Percentiles rank a stretch among this genome's conserved stretches.
Conservation (phyloP, 2,888 invertebrate species). For the Eristalinus aeneus region DNA sequence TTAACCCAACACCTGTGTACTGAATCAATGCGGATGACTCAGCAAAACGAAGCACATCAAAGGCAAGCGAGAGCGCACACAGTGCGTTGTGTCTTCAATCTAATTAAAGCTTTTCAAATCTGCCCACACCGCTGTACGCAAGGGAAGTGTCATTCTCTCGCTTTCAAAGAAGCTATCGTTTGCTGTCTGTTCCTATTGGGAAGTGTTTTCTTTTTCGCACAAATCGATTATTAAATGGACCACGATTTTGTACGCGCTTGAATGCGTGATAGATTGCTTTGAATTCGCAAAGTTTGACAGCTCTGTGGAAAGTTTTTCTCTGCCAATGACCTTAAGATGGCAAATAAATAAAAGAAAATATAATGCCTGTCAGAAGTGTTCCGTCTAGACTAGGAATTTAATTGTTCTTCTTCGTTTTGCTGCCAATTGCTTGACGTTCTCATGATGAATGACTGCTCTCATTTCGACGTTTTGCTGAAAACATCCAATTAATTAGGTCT, state of each 20-base stretch:
- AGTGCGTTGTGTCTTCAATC: neutral
- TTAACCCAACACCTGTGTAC: constrained; percentile 33
- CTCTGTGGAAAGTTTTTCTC: neutral
- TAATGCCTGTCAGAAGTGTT: no score
- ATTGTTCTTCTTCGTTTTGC: neutral
- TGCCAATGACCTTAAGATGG: neutral
- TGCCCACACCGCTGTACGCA: neutral
- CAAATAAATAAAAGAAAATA: neutral
- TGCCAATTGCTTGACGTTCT: neutral
- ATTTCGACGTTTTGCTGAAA: neutral
- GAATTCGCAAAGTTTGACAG: neutral
- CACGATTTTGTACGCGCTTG: neutral
- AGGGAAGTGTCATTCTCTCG: no score
- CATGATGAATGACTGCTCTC: neutral
- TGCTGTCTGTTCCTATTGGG: neutral
- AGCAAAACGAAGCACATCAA: constrained; percentile 4
- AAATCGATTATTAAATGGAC: neutral
- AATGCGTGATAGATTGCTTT: neutral
- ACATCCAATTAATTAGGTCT: neutral
- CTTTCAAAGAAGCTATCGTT: neutral
- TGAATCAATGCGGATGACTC: neutral
- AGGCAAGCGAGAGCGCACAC: neutral
- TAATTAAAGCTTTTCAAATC: neutral
- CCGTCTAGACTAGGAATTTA: neutral
- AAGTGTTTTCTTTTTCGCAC: neutral